Conservation (phyloP, 2,113 vertebrate genomes). For the Paramisgurnus dabryanus region DNA sequence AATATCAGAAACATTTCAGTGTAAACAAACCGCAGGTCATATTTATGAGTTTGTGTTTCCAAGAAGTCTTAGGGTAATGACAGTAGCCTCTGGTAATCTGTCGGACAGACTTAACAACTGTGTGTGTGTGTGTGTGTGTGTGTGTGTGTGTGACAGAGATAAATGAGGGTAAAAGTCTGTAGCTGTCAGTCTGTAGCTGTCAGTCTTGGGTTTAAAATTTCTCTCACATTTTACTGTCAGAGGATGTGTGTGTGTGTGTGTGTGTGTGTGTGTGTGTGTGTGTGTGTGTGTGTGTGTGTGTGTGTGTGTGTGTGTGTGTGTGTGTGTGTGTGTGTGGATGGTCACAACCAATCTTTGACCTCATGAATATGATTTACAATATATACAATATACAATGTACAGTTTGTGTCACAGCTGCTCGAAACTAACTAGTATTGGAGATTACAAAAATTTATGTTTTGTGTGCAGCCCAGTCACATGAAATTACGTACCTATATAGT, state of each 20-base stretch:
- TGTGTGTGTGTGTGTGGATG: conserved; percentile 6
- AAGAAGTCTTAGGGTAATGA: neutral
- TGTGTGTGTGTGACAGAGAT: neutral
- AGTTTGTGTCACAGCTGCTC: too few relatives aligned
- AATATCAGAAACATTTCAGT: conserved; percentile 14
- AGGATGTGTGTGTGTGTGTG: neutral
- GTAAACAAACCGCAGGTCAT: conserved; percentile 6
- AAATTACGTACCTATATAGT: too few relatives aligned
- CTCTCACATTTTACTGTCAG: conserved; percentile 10
- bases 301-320: too few relatives aligned
- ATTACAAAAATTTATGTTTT: too few relatives aligned
- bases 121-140: neutral
- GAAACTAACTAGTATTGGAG: too few relatives aligned
- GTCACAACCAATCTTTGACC: neutral
- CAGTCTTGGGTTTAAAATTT: neutral
- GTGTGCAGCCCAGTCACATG: too few relatives aligned
- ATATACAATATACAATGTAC: too few relatives aligned
- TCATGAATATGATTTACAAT: too few relatives aligned
- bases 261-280: too few relatives aligned
- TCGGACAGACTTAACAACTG: neutral
- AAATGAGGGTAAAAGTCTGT: conserved; percentile 5
- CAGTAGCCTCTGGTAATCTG: conserved; percentile 24
- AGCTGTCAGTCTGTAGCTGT: neutral
- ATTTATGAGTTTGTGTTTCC: neutral
- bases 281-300: too few relatives aligned